Percentiles rank a stretch among this genome's conserved stretches.
Evolutionary conservation across 2,113 vertebrate genomes (phyloP).

Genomic region (Oncorhynchus gorbuscha): DNA sequence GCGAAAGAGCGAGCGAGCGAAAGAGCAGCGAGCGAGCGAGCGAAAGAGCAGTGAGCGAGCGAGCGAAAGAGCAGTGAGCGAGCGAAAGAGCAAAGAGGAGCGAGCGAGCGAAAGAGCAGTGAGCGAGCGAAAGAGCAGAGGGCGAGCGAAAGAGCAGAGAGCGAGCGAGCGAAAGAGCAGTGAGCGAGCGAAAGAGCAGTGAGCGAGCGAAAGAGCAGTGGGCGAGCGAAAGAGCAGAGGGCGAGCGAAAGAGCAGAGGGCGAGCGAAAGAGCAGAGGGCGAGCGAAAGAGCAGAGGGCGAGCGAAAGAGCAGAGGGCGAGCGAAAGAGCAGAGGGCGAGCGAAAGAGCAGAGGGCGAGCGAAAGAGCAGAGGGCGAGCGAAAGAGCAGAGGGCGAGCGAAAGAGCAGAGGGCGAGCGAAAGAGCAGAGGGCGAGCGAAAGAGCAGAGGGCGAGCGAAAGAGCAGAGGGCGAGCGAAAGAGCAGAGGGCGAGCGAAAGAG

Average conservation of each 20-base stretch:
- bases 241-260: no score
- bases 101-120: not conserved
- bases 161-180: no score
- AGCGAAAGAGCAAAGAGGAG: constrained; percentile 14
- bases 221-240: constrained; percentile 30
- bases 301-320: no score
- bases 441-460: no score
- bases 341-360: constrained; percentile 6
- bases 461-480: not conserved
- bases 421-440: no score
- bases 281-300: constrained; percentile 6
- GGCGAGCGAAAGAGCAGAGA: no score
- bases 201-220: constrained; percentile 22
- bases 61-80: no score
- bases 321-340: not conserved
- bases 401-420: not conserved
- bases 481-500: not conserved
- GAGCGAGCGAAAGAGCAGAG: not conserved
- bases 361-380: constrained; percentile 32
- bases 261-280: not conserved
- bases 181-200: constrained; percentile 22
- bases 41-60: no score
- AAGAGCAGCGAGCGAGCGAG: no score
- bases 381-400: constrained; percentile 28
- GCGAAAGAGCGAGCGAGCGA: no score